A percentile compares a stretch with the other conserved stretches of the same genome.
Conservation (phyloP, 2,888 invertebrate species). For the Ormyrus nitidulus region DNA sequence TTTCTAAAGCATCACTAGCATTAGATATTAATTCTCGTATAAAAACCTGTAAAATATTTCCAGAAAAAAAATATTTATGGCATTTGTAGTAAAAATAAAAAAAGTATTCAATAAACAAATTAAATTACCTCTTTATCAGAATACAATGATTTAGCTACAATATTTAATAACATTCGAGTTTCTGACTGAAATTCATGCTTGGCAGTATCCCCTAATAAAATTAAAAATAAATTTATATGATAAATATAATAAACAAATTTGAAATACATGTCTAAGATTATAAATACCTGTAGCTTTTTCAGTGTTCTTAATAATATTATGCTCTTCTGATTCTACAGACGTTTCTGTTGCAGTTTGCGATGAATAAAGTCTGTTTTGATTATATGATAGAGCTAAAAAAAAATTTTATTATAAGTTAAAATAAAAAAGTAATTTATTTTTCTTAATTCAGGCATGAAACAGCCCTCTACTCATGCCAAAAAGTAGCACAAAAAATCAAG, state of each 20-base stretch:
- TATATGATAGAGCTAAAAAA: conserved; percentile 57
- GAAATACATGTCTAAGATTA: neutral
- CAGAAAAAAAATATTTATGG: neutral
- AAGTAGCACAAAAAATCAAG: no score
- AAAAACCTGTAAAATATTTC: conserved; percentile 83
- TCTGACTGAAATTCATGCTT: conserved; percentile 97
- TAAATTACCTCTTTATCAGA: conserved; percentile 93
- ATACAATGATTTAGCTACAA: conserved; percentile 97
- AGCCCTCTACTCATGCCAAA: no score
- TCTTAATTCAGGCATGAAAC: no score
- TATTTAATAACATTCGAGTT: conserved; percentile 95
- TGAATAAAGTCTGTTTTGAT: conserved; percentile 62
- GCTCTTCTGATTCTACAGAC: conserved; percentile 75
- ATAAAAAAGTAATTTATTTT: no score
- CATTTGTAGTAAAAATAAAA: neutral
- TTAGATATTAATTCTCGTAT: conserved; percentile 97
- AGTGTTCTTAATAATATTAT: conserved; percentile 80
- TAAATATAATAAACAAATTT: conserved; percentile 11
- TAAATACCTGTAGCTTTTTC: conserved; percentile 78
- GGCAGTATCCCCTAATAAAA: conserved; percentile 77
- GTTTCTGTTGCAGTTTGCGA: conserved; percentile 70
- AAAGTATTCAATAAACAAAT: conserved; percentile 7
- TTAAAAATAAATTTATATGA: conserved; percentile 6
- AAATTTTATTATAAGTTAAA: neutral
- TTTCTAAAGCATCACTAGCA: conserved; percentile 97